These are phyloP conservation scores for Teleogryllus oceanicus DNA, from an alignment of 2,888 invertebrate genomes.

Conservation along the genomic window DNA sequence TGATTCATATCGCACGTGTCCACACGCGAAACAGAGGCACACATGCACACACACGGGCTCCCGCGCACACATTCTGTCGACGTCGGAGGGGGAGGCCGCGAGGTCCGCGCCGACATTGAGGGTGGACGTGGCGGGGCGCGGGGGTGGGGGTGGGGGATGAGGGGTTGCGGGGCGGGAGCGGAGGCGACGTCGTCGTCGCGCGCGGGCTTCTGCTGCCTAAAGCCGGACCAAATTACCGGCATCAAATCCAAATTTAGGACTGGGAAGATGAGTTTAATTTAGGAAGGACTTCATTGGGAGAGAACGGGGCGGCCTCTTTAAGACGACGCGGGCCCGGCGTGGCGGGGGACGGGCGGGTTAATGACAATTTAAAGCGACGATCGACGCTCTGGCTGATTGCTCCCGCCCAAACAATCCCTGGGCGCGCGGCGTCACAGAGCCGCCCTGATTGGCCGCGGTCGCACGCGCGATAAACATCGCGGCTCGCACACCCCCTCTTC, in stretches of 20 bases:
- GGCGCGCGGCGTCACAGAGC: background rate
- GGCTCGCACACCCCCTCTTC: background rate
- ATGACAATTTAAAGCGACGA: constrained; percentile 18
- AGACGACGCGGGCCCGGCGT: background rate
- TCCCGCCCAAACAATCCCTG: constrained; percentile 1
- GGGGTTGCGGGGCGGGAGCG: background rate
- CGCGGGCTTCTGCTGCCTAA: background rate
- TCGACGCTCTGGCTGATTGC: background rate
- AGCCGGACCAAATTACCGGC: constrained; percentile 18
- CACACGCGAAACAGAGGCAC: background rate
- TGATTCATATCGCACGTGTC: constrained; percentile 1
- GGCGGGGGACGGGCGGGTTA: background rate
- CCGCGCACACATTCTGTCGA: background rate
- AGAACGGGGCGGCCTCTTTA: background rate
- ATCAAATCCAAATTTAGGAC: constrained; percentile 18
- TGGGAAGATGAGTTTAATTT: constrained; percentile 18
- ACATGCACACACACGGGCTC: background rate
- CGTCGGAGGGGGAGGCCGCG: background rate
- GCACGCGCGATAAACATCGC: constrained; percentile 18
- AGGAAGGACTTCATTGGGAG: constrained; percentile 9
- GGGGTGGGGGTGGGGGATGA: background rate
- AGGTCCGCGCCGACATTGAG: background rate
- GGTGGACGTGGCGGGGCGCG: background rate
- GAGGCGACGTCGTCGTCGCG: background rate
- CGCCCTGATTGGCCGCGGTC: background rate